Conservation (phyloP, 2,113 vertebrate species). For the Thunnus thynnus region DNA sequence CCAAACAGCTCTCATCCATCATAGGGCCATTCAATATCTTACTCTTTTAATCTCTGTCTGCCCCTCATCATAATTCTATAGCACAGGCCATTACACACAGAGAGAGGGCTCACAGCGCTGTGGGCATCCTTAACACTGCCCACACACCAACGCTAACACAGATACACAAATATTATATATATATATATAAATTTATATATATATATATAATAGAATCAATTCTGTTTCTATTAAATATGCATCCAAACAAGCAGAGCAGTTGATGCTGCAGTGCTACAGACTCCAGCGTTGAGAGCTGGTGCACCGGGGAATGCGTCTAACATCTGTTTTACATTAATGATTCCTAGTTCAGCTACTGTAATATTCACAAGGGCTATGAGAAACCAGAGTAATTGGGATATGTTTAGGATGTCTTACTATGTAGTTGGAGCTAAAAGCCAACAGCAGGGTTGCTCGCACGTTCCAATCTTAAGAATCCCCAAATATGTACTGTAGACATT, state of each 20-base stretch:
- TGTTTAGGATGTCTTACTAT: constrained; percentile 65
- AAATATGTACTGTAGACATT: constrained; percentile 34
- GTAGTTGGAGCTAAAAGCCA: constrained; percentile 37
- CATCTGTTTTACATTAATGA: constrained; percentile 82
- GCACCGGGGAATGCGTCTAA: constrained; percentile 67
- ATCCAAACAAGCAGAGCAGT: constrained; percentile 59
- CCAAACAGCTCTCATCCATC: constrained; percentile 83
- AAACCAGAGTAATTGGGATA: constrained; percentile 58
- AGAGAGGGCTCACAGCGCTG: constrained; percentile 24
- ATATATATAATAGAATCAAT: constrained; percentile 24
- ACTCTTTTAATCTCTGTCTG: constrained; percentile 74
- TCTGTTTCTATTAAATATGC: constrained; percentile 64
- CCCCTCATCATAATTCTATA: constrained; percentile 74
- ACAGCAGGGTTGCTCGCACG: constrained; percentile 7
- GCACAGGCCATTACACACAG: constrained; percentile 72
- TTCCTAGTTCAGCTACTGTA: constrained; percentile 67
- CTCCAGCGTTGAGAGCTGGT: constrained; percentile 43
- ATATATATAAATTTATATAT: neutral
- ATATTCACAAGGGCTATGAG: constrained; percentile 71
- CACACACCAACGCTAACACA: constrained; percentile 26
- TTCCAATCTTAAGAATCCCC: constrained; percentile 30
- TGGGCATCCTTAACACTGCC: constrained; percentile 46
- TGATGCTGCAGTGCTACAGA: constrained; percentile 51
- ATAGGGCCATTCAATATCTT: constrained; percentile 77
- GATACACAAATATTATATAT: neutral